phyloP scores from a whole-genome alignment of 1,140 invertebrate genomes.

The Helicoverpa armigera region DNA sequence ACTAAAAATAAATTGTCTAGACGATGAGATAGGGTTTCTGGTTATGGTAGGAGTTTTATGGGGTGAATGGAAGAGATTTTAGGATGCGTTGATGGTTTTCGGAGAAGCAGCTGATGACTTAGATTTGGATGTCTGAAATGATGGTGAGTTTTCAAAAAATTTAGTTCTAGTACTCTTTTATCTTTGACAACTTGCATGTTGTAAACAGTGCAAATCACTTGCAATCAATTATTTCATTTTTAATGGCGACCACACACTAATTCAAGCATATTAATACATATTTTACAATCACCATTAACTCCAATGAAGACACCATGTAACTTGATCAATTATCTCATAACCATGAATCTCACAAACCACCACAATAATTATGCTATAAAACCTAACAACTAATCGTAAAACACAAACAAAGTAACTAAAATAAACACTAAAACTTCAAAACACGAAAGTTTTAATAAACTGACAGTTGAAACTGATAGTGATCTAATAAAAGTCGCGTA shows the following conservation, averaged over 20 bases:
- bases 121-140: no score
- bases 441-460: conserved; percentile 58
- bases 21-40: conserved; percentile 12
- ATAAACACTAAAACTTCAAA: conserved; percentile 8
- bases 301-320: conserved; percentile 1
- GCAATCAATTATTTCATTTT: no score
- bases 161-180: no score
- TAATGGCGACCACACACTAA: no score
- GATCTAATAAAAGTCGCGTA: conserved; percentile 67
- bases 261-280: no score
- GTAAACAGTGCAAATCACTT: no score
- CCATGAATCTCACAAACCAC: not conserved
- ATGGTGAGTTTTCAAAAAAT: no score
- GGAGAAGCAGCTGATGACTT: no score
- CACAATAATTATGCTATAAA: conserved; percentile 28
- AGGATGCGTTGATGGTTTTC: not conserved
- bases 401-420: not conserved
- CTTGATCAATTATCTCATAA: conserved; percentile 7
- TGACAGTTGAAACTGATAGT: conserved; percentile 71
- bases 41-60: not conserved
- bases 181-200: no score
- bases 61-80: not conserved
- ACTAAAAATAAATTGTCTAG: conserved; percentile 19
- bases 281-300: not conserved
- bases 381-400: conserved; percentile 18